These are phyloP conservation scores for Hermatobates lingyangjiaoensis DNA, from an alignment of 1,140 invertebrate genomes.

Conservation along the genomic window DNA sequence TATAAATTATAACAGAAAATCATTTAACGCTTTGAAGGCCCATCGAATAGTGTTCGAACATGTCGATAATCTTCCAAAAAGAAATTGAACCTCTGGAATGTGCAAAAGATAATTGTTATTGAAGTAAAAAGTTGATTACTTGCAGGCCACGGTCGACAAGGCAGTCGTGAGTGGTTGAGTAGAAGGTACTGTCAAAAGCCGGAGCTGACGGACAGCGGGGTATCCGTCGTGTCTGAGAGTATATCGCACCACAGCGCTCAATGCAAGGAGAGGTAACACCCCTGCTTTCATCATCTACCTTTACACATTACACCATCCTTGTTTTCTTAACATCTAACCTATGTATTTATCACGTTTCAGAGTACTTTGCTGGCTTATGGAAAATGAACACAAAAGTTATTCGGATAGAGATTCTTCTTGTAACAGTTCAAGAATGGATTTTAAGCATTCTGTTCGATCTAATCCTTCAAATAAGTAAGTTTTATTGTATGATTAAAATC, in stretches of 20 bases:
- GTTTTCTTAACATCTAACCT: not conserved
- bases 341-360: too few relatives aligned
- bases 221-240: constrained; percentile 51
- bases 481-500: too few relatives aligned
- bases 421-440: too few relatives aligned
- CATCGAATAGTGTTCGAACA: too few relatives aligned
- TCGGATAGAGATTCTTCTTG: constrained; percentile 13
- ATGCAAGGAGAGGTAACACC: constrained; percentile 27
- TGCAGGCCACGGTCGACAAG: constrained; percentile 27
- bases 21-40: too few relatives aligned
- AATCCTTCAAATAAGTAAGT: too few relatives aligned
- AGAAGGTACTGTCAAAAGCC: constrained; percentile 42
- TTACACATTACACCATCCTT: not conserved
- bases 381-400: constrained; percentile 24
- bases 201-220: constrained; percentile 56
- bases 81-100: too few relatives aligned
- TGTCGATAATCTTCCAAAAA: too few relatives aligned
- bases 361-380: constrained; percentile 32
- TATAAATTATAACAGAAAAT: too few relatives aligned
- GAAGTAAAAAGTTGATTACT: too few relatives aligned
- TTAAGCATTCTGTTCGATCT: too few relatives aligned
- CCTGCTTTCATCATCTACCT: not conserved
- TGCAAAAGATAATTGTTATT: too few relatives aligned
- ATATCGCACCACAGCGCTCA: constrained; percentile 23
- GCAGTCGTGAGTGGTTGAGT: constrained; percentile 20